phyloP scores from a whole-genome alignment of 2,888 invertebrate genomes.

The Myathropa florea region DNA sequence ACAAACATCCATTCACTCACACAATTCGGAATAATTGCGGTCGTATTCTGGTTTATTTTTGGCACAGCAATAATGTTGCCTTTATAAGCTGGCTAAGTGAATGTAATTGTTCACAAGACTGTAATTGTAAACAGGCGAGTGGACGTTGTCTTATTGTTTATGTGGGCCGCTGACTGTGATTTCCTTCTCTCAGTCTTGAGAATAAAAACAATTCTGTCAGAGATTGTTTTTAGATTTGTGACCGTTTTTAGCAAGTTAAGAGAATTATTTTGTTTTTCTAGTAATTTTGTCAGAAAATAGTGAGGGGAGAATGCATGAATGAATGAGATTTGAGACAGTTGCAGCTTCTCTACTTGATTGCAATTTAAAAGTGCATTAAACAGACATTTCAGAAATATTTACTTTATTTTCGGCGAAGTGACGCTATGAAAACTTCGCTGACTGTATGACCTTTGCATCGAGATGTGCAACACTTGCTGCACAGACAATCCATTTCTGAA shows the following conservation, averaged over 20 bases:
- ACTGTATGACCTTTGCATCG: not conserved
- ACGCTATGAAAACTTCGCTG: not conserved
- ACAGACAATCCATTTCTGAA: not conserved
- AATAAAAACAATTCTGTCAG: not conserved
- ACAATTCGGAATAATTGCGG: not conserved
- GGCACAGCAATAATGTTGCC: not conserved
- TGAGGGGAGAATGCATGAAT: too few species aligned
- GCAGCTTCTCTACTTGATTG: too few species aligned
- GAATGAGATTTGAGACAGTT: too few species aligned
- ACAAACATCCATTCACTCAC: not conserved
- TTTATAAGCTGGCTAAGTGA: not conserved
- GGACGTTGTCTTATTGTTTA: not conserved
- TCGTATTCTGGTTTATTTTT: not conserved
- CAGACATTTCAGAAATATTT: not conserved
- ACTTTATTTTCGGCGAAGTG: too few species aligned
- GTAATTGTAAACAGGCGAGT: not conserved
- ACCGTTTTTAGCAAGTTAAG: not conserved
- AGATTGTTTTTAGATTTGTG: not conserved
- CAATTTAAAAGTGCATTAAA: too few species aligned
- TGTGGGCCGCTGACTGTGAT: not conserved
- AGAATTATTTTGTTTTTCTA: not conserved
- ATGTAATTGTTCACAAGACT: not conserved
- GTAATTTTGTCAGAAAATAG: too few species aligned
- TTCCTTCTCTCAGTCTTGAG: not conserved
- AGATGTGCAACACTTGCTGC: too few species aligned